These are phyloP conservation scores for Dendroctonus ponderosae DNA, from an alignment of 1,140 invertebrate species.

Conservation along the genomic window DNA sequence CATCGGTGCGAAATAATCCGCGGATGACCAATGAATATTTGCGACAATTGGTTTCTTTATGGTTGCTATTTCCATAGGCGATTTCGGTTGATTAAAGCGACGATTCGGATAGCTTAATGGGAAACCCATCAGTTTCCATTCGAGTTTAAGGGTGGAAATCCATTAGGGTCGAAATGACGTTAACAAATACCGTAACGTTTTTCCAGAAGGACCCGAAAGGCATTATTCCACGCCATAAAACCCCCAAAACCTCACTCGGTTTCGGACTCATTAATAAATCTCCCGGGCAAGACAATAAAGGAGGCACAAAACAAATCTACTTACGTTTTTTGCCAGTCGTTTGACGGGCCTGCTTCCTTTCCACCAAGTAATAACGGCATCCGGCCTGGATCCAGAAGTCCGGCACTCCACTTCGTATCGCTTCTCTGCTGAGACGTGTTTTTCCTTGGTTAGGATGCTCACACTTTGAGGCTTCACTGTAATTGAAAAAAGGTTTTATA, in stretches of 20 bases:
- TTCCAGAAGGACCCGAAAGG: constrained; percentile 1
- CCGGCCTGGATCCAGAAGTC: constrained; percentile 76
- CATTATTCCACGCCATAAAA: constrained; percentile 18
- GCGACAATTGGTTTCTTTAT: too few species aligned
- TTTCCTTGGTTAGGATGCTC: constrained; percentile 75
- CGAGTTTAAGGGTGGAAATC: too few species aligned
- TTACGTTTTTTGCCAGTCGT: constrained; percentile 74
- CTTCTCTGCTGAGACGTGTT: constrained; percentile 74
- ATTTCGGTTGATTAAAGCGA: too few species aligned
- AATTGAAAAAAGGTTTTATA: constrained; percentile 31
- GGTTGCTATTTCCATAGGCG: too few species aligned
- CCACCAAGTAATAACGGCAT: constrained; percentile 83
- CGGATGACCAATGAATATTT: too few species aligned
- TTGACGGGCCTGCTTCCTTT: constrained; percentile 77
- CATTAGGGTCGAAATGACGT: too few species aligned
- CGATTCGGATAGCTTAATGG: too few species aligned
- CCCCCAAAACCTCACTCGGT: background rate
- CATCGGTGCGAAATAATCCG: too few species aligned
- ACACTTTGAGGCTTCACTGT: constrained; percentile 80
- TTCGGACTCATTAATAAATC: constrained; percentile 8
- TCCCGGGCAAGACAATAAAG: constrained; percentile 17
- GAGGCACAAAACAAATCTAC: constrained; percentile 48
- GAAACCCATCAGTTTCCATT: too few species aligned
- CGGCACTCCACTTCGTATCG: constrained; percentile 81
- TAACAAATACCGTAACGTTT: background rate